Conservation (phyloP, 2,797 vertebrate genomes). For the Lepus oiostolus region DNA sequence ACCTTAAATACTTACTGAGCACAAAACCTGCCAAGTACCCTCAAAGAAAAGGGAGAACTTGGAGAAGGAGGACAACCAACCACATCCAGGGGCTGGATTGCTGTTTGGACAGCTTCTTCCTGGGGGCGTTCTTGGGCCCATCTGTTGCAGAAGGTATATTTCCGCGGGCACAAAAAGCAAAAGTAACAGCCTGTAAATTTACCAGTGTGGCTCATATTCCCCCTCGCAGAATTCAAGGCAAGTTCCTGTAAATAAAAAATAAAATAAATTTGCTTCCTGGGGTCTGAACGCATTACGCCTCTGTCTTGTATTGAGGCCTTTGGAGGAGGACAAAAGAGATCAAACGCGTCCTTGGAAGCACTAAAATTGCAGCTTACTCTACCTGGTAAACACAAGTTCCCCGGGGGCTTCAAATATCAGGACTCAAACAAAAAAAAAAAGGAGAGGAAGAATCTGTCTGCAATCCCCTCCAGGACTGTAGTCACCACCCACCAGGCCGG, state of each 20-base stretch:
- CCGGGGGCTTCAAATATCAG: not conserved
- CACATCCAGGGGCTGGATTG: not conserved
- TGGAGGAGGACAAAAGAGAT: slow-evolving; percentile 67
- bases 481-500: not conserved
- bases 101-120: not conserved
- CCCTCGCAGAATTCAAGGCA: slow-evolving; percentile 63
- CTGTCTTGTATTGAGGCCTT: slow-evolving; percentile 46
- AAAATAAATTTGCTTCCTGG: slow-evolving; percentile 36
- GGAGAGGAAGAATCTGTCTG: too few relatives aligned
- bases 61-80: not conserved
- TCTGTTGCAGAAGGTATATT: slow-evolving; percentile 20
- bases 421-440: not conserved
- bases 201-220: slow-evolving; percentile 57
- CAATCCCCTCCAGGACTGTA: not conserved
- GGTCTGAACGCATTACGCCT: not conserved
- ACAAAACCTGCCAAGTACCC: not conserved
- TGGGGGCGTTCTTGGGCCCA: not conserved
- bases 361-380: slow-evolving; percentile 17
- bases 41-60: slow-evolving; percentile 7
- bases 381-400: not conserved
- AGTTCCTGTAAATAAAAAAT: slow-evolving; percentile 62
- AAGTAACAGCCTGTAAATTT: not conserved
- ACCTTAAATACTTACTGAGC: not conserved
- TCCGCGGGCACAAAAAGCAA: not conserved
- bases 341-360: slow-evolving; percentile 60